Conservation (phyloP, 2,797 vertebrate species). For the Pangasius krempfi region DNA sequence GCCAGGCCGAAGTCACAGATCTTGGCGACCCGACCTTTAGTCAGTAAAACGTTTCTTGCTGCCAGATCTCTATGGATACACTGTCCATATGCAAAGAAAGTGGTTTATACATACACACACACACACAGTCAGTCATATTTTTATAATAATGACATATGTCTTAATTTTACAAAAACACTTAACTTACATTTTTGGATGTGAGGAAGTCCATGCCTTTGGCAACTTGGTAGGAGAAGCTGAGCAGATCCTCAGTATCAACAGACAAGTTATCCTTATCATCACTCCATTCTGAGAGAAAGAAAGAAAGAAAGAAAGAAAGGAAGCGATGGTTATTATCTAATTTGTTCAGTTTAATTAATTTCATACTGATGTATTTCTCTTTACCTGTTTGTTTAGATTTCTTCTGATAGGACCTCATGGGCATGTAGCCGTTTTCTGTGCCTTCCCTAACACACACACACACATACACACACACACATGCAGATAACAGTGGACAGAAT, state of each 20-base stretch:
- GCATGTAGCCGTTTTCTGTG: constrained; percentile 83
- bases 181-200: constrained; percentile 88
- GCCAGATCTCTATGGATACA: constrained; percentile 97
- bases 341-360: neutral
- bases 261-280: constrained; percentile 75
- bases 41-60: constrained; percentile 94
- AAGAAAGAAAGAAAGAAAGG: neutral
- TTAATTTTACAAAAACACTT: neutral
- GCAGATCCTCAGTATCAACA: constrained; percentile 85
- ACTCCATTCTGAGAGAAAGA: constrained; percentile 52
- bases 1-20: constrained; percentile 98
- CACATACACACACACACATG: constrained; percentile 29
- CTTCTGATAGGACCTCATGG: constrained; percentile 86
- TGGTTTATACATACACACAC: neutral
- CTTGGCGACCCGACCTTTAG: constrained; percentile 93
- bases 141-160: neutral
- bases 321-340: neutral
- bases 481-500: neutral
- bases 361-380: neutral
- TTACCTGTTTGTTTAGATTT: constrained; percentile 74
- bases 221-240: constrained; percentile 95
- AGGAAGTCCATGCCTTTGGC: constrained; percentile 99
- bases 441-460: constrained; percentile 71
- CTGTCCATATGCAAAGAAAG: constrained; percentile 64
- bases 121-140: neutral